Percentiles rank a stretch among this genome's conserved stretches.
These are phyloP conservation scores for Apteryx owenii DNA, from an alignment of 2,113 vertebrate species.

Conservation along the genomic window DNA sequence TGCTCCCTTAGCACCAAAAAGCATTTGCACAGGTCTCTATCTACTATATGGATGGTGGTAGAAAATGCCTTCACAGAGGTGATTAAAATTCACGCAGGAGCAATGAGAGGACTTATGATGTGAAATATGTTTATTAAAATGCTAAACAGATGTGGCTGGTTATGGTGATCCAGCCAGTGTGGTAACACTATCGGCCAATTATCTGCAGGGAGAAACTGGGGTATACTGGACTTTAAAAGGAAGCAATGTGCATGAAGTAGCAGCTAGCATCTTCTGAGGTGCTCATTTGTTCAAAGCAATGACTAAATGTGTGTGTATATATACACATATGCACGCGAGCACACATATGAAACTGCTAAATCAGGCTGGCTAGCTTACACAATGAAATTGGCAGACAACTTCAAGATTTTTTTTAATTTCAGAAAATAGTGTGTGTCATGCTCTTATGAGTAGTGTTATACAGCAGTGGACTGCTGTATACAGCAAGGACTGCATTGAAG, in stretches of 20 bases:
- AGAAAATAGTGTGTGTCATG: accelerated
- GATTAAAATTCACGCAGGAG: neutral
- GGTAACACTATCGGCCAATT: neutral
- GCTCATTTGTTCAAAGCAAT: neutral
- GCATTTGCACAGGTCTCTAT: neutral
- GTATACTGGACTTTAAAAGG: neutral
- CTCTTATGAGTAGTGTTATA: neutral
- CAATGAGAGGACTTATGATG: neutral
- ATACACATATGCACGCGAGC: no score
- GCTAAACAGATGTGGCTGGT: neutral
- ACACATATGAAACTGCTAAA: neutral
- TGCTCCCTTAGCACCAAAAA: neutral
- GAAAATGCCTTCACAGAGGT: neutral
- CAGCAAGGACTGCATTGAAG: neutral
- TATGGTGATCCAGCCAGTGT: neutral
- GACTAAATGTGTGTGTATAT: neutral
- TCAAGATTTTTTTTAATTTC: neutral
- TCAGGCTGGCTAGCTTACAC: neutral
- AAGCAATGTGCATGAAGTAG: neutral
- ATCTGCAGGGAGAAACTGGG: neutral
- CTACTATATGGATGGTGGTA: neutral
- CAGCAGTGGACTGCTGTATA: no score
- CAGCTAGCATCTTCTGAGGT: neutral
- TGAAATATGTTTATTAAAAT: neutral
- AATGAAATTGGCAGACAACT: neutral